Percentiles rank a stretch among this genome's conserved stretches.
Evolutionary conservation across 2,113 vertebrate genomes (phyloP).

Genomic region (Pandion haliaetus): DNA sequence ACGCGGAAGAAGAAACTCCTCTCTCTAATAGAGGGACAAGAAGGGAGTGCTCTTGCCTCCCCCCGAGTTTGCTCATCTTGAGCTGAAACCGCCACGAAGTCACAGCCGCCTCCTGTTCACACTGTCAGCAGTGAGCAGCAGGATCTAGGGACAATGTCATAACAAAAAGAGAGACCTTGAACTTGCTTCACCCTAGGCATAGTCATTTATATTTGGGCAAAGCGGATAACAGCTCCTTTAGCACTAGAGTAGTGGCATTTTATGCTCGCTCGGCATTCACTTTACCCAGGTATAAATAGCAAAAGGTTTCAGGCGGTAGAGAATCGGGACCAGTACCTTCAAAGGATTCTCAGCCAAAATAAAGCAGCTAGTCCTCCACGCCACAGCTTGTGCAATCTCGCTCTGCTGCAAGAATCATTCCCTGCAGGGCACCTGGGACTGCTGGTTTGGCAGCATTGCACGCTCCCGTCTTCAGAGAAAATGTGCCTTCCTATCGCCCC

Average conservation of each 20-base stretch:
- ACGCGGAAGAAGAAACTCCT: not conserved
- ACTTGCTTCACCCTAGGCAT: conserved; percentile 19
- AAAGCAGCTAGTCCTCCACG: not conserved
- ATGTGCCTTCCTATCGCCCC: not conserved
- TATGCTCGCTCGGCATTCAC: not conserved
- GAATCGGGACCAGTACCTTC: not conserved
- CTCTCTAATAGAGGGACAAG: not conserved
- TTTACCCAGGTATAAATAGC: conserved; percentile 42
- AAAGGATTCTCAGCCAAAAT: not conserved
- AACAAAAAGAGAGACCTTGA: conserved; percentile 44
- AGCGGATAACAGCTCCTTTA: conserved; percentile 27
- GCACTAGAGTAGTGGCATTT: not conserved
- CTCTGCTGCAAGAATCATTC: not conserved
- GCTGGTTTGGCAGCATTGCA: not conserved
- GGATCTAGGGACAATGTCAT: not conserved
- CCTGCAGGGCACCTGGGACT: not conserved
- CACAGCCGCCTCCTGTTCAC: not conserved
- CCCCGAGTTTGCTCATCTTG: not conserved
- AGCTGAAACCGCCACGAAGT: not conserved
- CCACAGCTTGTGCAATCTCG: not conserved
- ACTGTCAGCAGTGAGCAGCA: not conserved
- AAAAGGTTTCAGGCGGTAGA: conserved; percentile 1
- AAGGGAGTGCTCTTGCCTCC: not conserved
- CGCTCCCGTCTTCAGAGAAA: not conserved
- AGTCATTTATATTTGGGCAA: conserved; percentile 41